These are phyloP conservation scores for Stigmatopora nigra DNA, from an alignment of 2,113 vertebrate genomes.

Conservation along the genomic window DNA sequence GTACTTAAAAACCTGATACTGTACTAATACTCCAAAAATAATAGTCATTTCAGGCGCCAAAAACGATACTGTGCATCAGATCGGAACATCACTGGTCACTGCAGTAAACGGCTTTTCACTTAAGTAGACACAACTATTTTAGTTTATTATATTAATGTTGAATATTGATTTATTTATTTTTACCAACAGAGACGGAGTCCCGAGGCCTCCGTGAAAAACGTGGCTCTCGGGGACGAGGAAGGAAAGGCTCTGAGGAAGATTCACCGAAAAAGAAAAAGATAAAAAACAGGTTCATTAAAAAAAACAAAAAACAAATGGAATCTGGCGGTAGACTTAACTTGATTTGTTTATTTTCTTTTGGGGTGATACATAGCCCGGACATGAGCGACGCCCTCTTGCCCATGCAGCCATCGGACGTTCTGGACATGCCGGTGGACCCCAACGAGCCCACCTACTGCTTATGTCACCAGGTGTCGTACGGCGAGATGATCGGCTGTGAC, in stretches of 20 bases:
- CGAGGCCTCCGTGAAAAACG: slow-evolving; percentile 84
- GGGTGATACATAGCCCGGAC: slow-evolving; percentile 69
- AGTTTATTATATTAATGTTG: not conserved
- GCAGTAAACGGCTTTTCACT: not conserved
- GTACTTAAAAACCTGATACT: no score
- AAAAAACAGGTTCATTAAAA: slow-evolving; percentile 76
- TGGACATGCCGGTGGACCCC: slow-evolving; percentile 98
- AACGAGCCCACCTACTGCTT: slow-evolving; percentile 97
- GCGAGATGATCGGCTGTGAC: slow-evolving; percentile 98
- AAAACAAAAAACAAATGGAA: no score
- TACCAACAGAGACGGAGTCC: slow-evolving; percentile 68
- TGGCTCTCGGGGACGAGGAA: slow-evolving; percentile 79
- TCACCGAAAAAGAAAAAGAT: slow-evolving; percentile 91
- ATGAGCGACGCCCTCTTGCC: slow-evolving; percentile 82
- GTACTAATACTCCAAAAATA: no score
- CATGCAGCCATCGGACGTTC: slow-evolving; percentile 90
- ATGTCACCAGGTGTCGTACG: slow-evolving; percentile 97
- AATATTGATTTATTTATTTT: not conserved
- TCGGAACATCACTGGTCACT: no score
- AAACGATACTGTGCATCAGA: no score
- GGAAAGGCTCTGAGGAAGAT: slow-evolving; percentile 86
- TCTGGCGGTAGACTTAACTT: no score
- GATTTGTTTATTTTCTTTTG: slow-evolving; percentile 5
- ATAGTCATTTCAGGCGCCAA: no score
- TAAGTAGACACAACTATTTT: not conserved